Evolutionary conservation across 2,888 invertebrate species (phyloP).

Genomic region (Synanthedon andrenaeformis): DNA sequence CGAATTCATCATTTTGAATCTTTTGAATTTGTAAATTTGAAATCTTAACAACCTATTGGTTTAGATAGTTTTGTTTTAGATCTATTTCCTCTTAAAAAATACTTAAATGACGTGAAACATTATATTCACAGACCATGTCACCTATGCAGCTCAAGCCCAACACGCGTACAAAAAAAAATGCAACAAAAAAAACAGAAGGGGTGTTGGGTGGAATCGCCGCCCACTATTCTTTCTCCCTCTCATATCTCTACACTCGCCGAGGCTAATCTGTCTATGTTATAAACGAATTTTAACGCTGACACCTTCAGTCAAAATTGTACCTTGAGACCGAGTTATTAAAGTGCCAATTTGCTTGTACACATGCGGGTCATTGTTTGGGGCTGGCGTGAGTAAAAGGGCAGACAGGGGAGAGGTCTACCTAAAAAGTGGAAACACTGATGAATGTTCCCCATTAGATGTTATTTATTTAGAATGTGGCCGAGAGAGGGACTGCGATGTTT

Average conservation of each 20-base stretch:
- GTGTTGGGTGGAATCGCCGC: constrained; percentile 48
- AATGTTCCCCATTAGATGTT: constrained; percentile 72
- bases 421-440: constrained; percentile 71
- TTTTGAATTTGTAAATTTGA: no score
- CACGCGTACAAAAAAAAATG: constrained; percentile 60
- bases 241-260: constrained; percentile 64
- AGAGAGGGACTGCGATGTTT: constrained; percentile 60
- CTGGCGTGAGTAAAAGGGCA: constrained; percentile 47
- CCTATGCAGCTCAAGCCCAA: constrained; percentile 37
- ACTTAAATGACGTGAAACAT: no score
- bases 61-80: no score
- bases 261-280: constrained; percentile 56
- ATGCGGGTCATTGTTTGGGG: constrained; percentile 26
- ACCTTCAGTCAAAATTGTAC: constrained; percentile 15
- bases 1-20: no score
- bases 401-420: constrained; percentile 62
- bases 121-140: constrained; percentile 1
- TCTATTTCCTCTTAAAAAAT: no score
- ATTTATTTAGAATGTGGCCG: constrained; percentile 72
- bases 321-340: constrained; percentile 13
- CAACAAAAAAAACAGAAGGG: constrained; percentile 56
- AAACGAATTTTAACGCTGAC: constrained; percentile 46
- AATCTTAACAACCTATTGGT: no score
- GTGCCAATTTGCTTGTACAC: constrained; percentile 14
- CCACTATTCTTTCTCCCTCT: constrained; percentile 35